A percentile compares a stretch with the other conserved stretches of the same genome.
These are phyloP conservation scores for Myrmecophaga tridactyla DNA, from an alignment of 2,113 vertebrate species.

Conservation along the genomic window DNA sequence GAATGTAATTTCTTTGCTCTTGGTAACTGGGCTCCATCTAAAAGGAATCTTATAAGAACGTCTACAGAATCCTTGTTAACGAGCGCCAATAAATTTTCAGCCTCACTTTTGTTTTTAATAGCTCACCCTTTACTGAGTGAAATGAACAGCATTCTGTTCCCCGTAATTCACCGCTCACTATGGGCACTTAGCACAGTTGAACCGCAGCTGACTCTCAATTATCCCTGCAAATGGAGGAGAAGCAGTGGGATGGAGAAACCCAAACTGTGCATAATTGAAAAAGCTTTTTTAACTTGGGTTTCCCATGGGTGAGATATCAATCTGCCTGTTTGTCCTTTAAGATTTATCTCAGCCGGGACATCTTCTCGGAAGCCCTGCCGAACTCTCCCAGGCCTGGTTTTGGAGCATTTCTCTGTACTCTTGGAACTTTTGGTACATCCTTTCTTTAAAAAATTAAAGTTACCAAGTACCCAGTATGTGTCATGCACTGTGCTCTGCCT, in stretches of 20 bases:
- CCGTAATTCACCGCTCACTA: conserved; percentile 65
- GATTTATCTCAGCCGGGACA: conserved; percentile 39
- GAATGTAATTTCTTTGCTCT: conserved; percentile 47
- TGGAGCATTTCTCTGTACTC: background rate
- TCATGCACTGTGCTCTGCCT: accelerated
- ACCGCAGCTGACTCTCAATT: conserved; percentile 65
- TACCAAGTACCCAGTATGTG: background rate
- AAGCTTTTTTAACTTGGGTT: conserved; percentile 43
- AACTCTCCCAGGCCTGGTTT: background rate
- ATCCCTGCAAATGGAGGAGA: conserved; percentile 47
- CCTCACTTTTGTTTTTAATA: conserved; percentile 54
- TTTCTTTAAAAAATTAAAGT: conserved; percentile 19
- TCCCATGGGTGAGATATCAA: conserved; percentile 60
- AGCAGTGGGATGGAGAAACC: conserved; percentile 43
- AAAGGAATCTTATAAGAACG: conserved; percentile 31
- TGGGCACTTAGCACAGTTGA: conserved; percentile 61
- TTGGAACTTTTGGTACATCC: background rate
- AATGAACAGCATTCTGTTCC: conserved; percentile 45
- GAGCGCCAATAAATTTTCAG: conserved; percentile 55
- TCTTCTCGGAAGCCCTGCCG: background rate
- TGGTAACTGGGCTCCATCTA: background rate
- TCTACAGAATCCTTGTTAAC: conserved; percentile 48
- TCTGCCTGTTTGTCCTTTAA: conserved; percentile 71
- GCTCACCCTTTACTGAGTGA: conserved; percentile 46
- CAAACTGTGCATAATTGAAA: conserved; percentile 73